Evolutionary conservation across 2,113 vertebrate species (phyloP).

Genomic region (Dipodomys stephensi): DNA sequence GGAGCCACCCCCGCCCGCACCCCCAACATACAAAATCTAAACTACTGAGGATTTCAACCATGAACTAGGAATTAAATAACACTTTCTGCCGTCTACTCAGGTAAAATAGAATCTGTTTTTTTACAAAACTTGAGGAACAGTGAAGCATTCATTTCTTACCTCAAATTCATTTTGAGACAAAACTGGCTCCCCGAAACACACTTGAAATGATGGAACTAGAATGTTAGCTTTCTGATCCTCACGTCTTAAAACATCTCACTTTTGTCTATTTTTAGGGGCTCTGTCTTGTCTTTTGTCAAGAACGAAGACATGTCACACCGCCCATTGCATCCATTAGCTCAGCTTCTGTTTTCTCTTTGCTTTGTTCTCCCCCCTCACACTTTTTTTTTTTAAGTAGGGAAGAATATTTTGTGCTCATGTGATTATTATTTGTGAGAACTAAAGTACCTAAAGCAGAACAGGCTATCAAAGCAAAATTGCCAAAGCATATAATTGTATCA

Average conservation of each 20-base stretch:
- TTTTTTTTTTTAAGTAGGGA: neutral
- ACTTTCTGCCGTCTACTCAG: neutral
- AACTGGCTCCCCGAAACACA: neutral
- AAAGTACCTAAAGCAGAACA: slow-evolving; percentile 42
- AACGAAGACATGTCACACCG: neutral
- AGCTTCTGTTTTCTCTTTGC: neutral
- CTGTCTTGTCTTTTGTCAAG: slow-evolving; percentile 11
- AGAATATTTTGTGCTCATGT: neutral
- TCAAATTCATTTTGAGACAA: slow-evolving; percentile 45
- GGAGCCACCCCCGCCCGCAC: neutral
- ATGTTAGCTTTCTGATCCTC: neutral
- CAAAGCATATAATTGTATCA: neutral
- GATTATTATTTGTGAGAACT: neutral
- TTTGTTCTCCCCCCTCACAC: neutral
- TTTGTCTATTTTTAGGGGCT: slow-evolving; percentile 25
- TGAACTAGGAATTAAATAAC: neutral
- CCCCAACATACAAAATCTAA: neutral
- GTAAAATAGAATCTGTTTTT: neutral
- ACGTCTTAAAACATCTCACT: neutral
- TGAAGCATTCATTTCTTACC: neutral
- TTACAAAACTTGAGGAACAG: neutral
- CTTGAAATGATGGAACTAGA: neutral
- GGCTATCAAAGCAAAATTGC: neutral
- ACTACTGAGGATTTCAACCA: neutral
- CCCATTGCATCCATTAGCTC: neutral